Conservation (phyloP, 1,140 invertebrate genomes). For the Proctacanthus coquilletti region DNA sequence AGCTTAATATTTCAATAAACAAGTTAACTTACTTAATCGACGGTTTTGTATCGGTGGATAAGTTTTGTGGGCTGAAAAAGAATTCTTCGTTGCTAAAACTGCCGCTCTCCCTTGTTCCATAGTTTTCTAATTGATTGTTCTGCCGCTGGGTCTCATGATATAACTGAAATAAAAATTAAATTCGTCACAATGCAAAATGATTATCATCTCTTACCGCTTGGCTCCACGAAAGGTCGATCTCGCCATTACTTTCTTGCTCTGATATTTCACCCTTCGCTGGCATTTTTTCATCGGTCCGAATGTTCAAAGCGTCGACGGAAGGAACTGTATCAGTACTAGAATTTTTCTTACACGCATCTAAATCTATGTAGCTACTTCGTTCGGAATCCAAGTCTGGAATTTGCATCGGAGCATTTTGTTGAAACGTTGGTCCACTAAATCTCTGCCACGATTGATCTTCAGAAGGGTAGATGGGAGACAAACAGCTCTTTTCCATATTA, state of each 20-base stretch:
- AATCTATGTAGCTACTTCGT: slow-evolving; percentile 5
- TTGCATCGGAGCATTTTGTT: slow-evolving; percentile 23
- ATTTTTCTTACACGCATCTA: background rate
- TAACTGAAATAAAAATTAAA: too few species aligned
- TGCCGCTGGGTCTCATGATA: too few species aligned
- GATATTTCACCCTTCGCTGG: slow-evolving; percentile 65
- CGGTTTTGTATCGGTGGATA: too few species aligned
- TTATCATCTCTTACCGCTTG: slow-evolving; percentile 34
- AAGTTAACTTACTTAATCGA: too few species aligned
- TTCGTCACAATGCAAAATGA: too few species aligned
- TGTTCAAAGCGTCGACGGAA: slow-evolving; percentile 39
- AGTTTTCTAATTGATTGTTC: too few species aligned
- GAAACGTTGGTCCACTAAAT: slow-evolving; percentile 10
- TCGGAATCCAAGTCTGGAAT: slow-evolving; percentile 15
- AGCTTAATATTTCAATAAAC: too few species aligned
- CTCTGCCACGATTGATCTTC: background rate
- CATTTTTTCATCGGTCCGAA: slow-evolving; percentile 69
- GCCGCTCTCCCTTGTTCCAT: too few species aligned
- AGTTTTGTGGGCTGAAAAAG: too few species aligned
- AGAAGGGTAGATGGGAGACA: too few species aligned
- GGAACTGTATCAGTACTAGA: slow-evolving; percentile 7
- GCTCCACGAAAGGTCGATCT: slow-evolving; percentile 49
- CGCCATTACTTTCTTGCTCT: slow-evolving; percentile 66
- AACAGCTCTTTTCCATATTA: too few species aligned
- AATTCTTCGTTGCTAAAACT: too few species aligned